These are phyloP conservation scores for Alexandromys fortis DNA, from an alignment of 2,113 vertebrate genomes.

Conservation along the genomic window DNA sequence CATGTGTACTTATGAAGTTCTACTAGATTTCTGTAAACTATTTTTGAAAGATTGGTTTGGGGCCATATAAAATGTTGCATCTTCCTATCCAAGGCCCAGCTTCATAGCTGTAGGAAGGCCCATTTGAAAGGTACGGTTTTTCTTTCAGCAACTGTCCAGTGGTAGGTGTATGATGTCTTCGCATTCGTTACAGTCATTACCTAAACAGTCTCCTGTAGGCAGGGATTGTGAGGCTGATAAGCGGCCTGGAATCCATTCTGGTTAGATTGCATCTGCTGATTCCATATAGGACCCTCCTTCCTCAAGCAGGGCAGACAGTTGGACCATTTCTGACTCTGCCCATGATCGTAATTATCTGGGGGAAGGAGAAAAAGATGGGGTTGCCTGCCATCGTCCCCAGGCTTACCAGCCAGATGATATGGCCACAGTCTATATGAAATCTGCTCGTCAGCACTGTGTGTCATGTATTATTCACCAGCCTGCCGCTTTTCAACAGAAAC, in stretches of 20 bases:
- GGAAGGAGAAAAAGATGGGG: neutral
- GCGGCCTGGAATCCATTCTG: slow-evolving; percentile 75
- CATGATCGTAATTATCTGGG: neutral
- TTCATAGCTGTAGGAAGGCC: slow-evolving; percentile 76
- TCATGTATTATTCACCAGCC: neutral
- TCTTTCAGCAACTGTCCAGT: slow-evolving; percentile 80
- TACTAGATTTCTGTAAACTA: slow-evolving; percentile 81
- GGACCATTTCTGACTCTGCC: neutral
- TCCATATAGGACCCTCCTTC: neutral
- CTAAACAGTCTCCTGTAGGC: slow-evolving; percentile 66
- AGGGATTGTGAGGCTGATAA: slow-evolving; percentile 70
- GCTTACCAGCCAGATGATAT: neutral
- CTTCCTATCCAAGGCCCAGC: slow-evolving; percentile 74
- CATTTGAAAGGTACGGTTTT: slow-evolving; percentile 74
- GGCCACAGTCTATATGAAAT: slow-evolving; percentile 4
- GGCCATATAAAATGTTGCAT: slow-evolving; percentile 81
- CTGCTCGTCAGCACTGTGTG: neutral
- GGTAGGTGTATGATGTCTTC: slow-evolving; percentile 78
- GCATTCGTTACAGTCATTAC: slow-evolving; percentile 72
- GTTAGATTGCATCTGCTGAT: slow-evolving; percentile 55
- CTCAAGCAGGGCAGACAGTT: neutral
- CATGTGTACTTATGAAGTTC: slow-evolving; percentile 74
- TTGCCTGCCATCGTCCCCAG: neutral
- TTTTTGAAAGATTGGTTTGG: slow-evolving; percentile 68
- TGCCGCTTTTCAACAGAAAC: slow-evolving; percentile 20